Conservation (phyloP, 2,113 vertebrate genomes). For the Bos javanicus region DNA sequence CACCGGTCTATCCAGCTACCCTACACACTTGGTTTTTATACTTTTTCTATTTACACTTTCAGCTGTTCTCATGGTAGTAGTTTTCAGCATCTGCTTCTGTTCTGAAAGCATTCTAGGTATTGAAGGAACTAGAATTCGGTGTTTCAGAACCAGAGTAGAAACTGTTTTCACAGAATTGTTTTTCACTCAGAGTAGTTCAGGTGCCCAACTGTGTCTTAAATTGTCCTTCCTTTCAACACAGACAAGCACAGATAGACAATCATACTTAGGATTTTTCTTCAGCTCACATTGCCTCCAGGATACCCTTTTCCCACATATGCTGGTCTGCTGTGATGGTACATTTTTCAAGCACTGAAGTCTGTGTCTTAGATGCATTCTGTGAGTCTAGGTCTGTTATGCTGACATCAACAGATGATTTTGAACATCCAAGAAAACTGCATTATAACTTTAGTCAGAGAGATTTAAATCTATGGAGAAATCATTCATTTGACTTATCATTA, state of each 20-base stretch:
- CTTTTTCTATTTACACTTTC: not conserved
- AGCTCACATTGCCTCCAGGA: not conserved
- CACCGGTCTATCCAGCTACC: not conserved
- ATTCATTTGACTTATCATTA: not conserved
- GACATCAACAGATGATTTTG: not conserved
- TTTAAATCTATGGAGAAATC: not conserved
- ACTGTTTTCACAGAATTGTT: not conserved
- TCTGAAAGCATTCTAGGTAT: not conserved
- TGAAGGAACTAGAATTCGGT: not conserved
- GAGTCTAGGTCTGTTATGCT: not conserved
- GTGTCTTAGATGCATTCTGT: not conserved
- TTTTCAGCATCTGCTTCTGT: not conserved
- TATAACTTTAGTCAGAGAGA: not conserved
- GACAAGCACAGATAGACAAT: not conserved
- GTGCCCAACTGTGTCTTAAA: not conserved
- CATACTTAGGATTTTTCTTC: not conserved
- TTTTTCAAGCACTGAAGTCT: constrained; percentile 3
- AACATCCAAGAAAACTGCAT: not conserved
- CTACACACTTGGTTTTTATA: not conserved
- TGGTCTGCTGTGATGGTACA: not conserved
- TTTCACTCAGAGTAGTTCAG: not conserved
- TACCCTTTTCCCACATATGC: not conserved
- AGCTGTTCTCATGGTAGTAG: not conserved
- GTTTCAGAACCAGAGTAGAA: not conserved
- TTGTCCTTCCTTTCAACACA: not conserved